phyloP scores from a whole-genome alignment of 2,888 invertebrate species.

The Melinaea menophilus region DNA sequence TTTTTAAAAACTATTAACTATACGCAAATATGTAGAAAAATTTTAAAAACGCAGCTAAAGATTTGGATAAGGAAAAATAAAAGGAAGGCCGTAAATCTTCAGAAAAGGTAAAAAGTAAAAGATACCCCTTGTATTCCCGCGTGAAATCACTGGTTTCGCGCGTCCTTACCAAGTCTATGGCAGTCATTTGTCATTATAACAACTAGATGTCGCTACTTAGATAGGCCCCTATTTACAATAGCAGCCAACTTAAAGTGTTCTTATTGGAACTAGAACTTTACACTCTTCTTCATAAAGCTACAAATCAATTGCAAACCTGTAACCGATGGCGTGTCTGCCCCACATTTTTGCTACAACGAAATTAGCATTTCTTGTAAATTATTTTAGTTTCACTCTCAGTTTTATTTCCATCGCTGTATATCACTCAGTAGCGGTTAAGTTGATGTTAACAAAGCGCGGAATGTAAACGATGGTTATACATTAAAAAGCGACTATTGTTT shows the following conservation, averaged over 20 bases:
- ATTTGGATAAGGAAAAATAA: not conserved
- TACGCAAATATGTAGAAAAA: no score
- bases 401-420: conserved; percentile 41
- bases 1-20: no score
- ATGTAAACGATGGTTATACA: conserved; percentile 15
- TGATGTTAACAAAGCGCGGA: conserved; percentile 21
- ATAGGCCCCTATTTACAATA: conserved; percentile 43
- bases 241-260: conserved; percentile 28
- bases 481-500: no score
- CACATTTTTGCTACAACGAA: conserved; percentile 37
- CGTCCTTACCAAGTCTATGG: conserved; percentile 27
- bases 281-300: not conserved
- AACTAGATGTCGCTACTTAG: conserved; percentile 42
- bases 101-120: conserved; percentile 29
- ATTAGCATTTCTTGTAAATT: conserved; percentile 28
- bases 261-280: conserved; percentile 18
- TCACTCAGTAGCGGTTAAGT: conserved; percentile 36
- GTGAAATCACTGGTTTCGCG: conserved; percentile 26
- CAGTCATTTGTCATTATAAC: conserved; percentile 48
- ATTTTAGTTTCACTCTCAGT: conserved; percentile 36
- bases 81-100: conserved; percentile 23
- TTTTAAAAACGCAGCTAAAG: no score
- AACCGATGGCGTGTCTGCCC: conserved; percentile 38
- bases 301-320: conserved; percentile 13
- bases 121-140: conserved; percentile 6